phyloP scores from a whole-genome alignment of 2,113 vertebrate genomes.

The Amazona guildingii region DNA sequence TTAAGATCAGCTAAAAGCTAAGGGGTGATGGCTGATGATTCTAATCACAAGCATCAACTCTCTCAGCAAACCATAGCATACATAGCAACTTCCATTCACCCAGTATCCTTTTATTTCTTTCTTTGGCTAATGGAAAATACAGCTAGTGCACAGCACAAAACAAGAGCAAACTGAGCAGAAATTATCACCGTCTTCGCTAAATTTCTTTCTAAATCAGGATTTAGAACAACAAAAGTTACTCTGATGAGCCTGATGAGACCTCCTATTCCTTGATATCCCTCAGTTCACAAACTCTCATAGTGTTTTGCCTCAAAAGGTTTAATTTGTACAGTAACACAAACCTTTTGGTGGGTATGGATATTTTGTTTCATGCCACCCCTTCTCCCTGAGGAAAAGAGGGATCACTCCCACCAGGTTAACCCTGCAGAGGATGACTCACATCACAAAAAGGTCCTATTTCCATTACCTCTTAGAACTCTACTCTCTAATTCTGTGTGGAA shows the following conservation, averaged over 20 bases:
- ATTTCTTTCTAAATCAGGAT: not conserved
- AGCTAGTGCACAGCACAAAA: not conserved
- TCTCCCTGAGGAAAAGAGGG: not conserved
- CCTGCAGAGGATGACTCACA: not conserved
- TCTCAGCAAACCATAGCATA: not conserved
- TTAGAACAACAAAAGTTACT: not conserved
- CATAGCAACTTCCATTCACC: not conserved
- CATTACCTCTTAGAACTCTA: not conserved
- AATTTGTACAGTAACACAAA: not conserved
- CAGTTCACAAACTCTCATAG: rapidly evolving
- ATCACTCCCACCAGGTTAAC: not conserved
- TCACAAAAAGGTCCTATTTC: not conserved
- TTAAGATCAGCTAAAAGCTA: not conserved
- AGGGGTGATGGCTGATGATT: not conserved
- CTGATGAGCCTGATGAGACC: not conserved
- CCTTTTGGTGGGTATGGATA: not conserved
- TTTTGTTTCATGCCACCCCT: not conserved
- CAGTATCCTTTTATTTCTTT: not conserved
- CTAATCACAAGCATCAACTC: not conserved
- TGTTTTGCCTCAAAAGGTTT: not conserved
- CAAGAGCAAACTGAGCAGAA: not conserved
- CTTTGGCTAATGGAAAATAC: not conserved
- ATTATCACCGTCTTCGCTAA: not conserved
- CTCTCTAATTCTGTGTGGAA: not conserved
- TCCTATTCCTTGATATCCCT: not conserved